These are phyloP conservation scores for Drosophila lini DNA, from an alignment of 1,140 invertebrate species.

Conservation along the genomic window DNA sequence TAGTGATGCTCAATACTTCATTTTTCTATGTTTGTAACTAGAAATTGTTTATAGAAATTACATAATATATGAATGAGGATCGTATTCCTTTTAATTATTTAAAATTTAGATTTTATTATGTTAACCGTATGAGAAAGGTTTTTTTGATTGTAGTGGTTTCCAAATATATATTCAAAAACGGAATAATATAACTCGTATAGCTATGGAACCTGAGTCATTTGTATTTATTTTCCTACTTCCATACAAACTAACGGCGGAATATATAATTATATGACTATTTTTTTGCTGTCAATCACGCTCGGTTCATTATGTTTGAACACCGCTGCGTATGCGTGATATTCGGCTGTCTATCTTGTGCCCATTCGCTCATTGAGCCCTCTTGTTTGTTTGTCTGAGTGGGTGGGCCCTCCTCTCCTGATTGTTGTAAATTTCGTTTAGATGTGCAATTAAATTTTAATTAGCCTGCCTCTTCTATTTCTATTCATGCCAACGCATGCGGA, in stretches of 20 bases:
- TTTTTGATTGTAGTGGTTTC: not conserved
- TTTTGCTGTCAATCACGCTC: slow-evolving; percentile 14
- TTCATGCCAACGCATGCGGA: not conserved
- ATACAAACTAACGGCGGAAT: not conserved
- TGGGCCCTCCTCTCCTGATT: slow-evolving; percentile 50
- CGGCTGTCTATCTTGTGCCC: slow-evolving; percentile 26
- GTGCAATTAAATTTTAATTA: slow-evolving; percentile 81
- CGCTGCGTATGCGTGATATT: slow-evolving; percentile 59
- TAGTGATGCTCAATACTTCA: not conserved
- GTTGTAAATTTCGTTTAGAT: slow-evolving; percentile 79
- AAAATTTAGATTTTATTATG: no score
- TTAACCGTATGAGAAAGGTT: no score
- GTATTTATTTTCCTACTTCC: not conserved
- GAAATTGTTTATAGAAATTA: not conserved
- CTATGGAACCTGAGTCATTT: not conserved
- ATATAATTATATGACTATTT: slow-evolving; percentile 2
- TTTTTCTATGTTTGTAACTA: not conserved
- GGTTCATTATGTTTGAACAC: slow-evolving; percentile 24
- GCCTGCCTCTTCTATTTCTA: slow-evolving; percentile 54
- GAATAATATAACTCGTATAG: no score
- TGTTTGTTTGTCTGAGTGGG: slow-evolving; percentile 23
- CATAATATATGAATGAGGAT: not conserved
- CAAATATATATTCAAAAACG: not conserved
- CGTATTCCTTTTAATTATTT: no score
- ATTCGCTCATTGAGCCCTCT: slow-evolving; percentile 22